Base-by-base conservation (phyloP, 2,113 vertebrate species). In the Bettongia penicillata region DNA sequence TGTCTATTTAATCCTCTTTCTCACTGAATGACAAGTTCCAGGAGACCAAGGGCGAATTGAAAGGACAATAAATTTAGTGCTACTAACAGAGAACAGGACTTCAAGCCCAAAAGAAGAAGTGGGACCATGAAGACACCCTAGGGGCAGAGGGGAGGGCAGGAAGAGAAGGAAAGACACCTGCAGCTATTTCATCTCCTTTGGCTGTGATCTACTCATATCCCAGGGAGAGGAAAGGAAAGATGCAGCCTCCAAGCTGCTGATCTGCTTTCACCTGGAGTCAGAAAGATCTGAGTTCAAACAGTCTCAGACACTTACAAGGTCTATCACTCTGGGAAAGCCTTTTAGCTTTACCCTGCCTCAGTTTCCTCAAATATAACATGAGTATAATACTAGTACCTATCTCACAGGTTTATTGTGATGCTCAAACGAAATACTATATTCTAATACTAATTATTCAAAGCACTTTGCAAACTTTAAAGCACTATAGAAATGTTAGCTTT, bases 31-130 rank as follows among this genome's bases (percentile, higher is more conserved):
- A 0, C 51, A 93, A 93, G 84, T 3, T 57, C 47, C 6, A 0
- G 0, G 0, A 37, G 92, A 31, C 93, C 24, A 43, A 8, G 91
- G 92, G 55, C 77, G 77, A 95, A 96, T 95, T 57, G 89, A 47
- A 94, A 95, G 51, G 90, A 96, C n/a, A 77, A 61, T 55, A 19
- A 52, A 91, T 92, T 55, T 90, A 92, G 93, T 31, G 53, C 19
- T 26, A 22, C 2, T 48, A 43, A 31, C 90, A 94, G 61, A 55
- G 77, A 90, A 24, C 43, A 19, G 10, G n/a, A 90, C 84, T 61
- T 95, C 51, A 49, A 93, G 49, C 26, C 1, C 10, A 90, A 25
- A 95, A 48, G 0, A 97, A 96, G 94, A 94, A 97, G 24, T 19
- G 89, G 0, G 0, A 43, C 92, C 94, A 43, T 84, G n/a, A 84